A percentile compares a stretch with the other conserved stretches of the same genome.
Conservation (phyloP, 2,113 vertebrate species). For the Okapia johnstoni region DNA sequence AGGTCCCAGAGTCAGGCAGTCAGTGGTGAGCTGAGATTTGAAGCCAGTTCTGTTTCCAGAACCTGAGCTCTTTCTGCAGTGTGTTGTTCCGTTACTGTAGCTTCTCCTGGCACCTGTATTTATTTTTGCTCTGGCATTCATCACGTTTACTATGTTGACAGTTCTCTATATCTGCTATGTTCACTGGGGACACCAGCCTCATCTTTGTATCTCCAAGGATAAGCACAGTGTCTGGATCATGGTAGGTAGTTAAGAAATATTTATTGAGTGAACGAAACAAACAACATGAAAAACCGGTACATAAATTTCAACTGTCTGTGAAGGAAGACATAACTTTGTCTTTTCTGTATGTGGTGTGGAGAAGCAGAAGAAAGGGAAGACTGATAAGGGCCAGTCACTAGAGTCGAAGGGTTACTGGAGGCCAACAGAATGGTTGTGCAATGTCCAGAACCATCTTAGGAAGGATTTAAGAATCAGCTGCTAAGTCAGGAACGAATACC, state of each 20-base stretch:
- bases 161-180: not conserved
- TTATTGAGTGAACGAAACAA: not conserved
- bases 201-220: not conserved
- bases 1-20: not conserved
- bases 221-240: not conserved
- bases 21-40: not conserved
- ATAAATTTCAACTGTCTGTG: not conserved
- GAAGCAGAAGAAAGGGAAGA: not conserved
- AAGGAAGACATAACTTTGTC: not conserved
- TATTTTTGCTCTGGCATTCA: not conserved
- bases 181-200: not conserved
- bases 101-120: not conserved
- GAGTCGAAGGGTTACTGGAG: not conserved
- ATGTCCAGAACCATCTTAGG: not conserved
- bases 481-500: not conserved
- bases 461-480: not conserved
- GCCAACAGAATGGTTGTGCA: not conserved
- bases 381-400: not conserved
- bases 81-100: not conserved
- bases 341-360: not conserved
- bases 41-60: not conserved
- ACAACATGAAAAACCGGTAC: not conserved
- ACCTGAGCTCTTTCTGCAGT: not conserved
- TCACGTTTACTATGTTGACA: not conserved
- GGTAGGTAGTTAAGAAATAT: not conserved